These are phyloP conservation scores for Ptyas mucosa DNA, from an alignment of 2,113 vertebrate species.

Conservation along the genomic window DNA sequence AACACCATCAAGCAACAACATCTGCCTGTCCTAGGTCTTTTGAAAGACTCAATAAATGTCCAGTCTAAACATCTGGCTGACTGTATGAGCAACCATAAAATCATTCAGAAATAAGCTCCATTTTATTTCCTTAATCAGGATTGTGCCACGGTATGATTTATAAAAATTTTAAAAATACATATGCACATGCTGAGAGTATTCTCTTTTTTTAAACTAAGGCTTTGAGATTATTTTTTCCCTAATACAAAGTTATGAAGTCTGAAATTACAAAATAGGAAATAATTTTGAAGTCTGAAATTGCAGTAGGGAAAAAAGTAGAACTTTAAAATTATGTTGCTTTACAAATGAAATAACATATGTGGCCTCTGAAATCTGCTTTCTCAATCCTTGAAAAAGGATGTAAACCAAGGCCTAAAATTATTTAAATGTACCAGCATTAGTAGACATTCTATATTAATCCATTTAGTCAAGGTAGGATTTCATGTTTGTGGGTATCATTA, in stretches of 20 bases:
- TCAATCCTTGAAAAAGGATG: neutral
- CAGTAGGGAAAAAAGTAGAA: neutral
- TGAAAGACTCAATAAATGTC: neutral
- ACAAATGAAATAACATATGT: neutral
- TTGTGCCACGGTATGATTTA: neutral
- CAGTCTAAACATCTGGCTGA: neutral
- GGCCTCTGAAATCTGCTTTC: neutral
- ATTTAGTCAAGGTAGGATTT: neutral
- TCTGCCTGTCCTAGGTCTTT: neutral
- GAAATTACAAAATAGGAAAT: neutral
- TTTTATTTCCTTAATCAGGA: neutral
- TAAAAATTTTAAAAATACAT: neutral
- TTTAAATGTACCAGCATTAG: neutral
- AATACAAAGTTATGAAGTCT: neutral
- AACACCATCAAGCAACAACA: neutral
- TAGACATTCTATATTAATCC: neutral
- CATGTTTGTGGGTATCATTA: neutral
- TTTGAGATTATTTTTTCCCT: neutral
- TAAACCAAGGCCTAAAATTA: neutral
- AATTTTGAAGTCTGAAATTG: neutral
- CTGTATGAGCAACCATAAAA: neutral
- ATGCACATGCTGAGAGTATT: neutral
- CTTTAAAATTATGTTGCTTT: neutral
- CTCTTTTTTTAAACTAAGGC: neutral
- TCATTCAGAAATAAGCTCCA: neutral